Percentiles rank a stretch among this genome's conserved stretches.
phyloP scores from a whole-genome alignment of 23 tunicate species.

The Trididemnum nubilum region DNA sequence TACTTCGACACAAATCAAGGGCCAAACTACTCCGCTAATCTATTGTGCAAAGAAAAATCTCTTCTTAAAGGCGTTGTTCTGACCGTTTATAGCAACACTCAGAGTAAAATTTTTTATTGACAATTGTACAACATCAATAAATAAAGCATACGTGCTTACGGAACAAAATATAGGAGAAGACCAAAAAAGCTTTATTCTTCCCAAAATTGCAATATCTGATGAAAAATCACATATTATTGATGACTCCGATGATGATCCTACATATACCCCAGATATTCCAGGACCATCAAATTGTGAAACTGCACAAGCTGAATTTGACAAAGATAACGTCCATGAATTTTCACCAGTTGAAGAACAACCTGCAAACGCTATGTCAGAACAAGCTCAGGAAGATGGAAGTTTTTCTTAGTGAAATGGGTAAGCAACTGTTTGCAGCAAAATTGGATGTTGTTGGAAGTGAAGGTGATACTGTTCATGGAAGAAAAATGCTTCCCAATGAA shows the following conservation, averaged over 20 bases:
- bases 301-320: not conserved
- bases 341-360: not conserved
- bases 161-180: not conserved
- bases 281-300: not conserved
- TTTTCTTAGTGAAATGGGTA: not conserved
- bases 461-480: not conserved
- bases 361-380: not conserved
- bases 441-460: constrained; percentile 1
- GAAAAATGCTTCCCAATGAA: not conserved
- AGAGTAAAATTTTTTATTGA: not conserved
- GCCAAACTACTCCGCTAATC: not conserved
- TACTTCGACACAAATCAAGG: not conserved
- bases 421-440: constrained; percentile 1
- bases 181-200: not conserved
- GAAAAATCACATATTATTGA: not conserved
- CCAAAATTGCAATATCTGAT: not conserved
- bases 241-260: constrained; percentile 1
- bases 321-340: not conserved
- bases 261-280: not conserved
- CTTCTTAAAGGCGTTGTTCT: not conserved
- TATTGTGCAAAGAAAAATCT: not conserved
- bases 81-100: not conserved
- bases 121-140: not conserved
- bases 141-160: not conserved
- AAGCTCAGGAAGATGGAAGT: not conserved